Evolutionary conservation across 2,113 vertebrate genomes (phyloP), one percentile per base, ranked within the genome.

Genomic region (Psammodynastes pulverulentus): DNA sequence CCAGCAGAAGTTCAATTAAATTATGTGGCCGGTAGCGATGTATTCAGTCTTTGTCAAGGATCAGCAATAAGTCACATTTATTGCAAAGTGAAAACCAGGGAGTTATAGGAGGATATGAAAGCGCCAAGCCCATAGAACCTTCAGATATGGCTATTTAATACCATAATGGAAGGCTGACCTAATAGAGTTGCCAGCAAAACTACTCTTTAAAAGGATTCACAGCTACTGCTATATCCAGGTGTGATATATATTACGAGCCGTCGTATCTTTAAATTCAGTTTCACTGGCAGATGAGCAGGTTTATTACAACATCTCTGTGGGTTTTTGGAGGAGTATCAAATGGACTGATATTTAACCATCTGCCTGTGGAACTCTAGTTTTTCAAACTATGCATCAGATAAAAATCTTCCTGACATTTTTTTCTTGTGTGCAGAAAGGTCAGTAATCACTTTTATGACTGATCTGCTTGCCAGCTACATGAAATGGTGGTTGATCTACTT

Each of bases 231-330:
- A 17, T 1, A 51, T 52, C 89, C 34, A 56, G 29, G 9, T 89
- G 29, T 29, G 49, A 3, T 87, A 29, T 87, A 29, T 86, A 4
- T 91, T 92, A 46, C 51, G 62, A 56, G 39, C 62, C 1, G 12
- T 87, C 84, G 1, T 1, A 8, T 23, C n/a, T 94, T 67, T 93
- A 89, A 95, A 92, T 92, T 17, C 17, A 49, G 9, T 5, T 91
- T 62, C 93, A 89, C 26, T 94, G 86, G n/a, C 87, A 89, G 62
- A 89, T 88, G 91, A 92, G 79, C 90, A 67, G 29, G 9, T 93
- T 56, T 92, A 23, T 94, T 92, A 19, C 93, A 90, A 45, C 13
- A 86, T 21, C 17, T 88, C 87, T 0, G 0, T 94, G 17, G 15
- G 90, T 94, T 94, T 19, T 87, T 87, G 9, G 34, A 5, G 0